A percentile compares a stretch with the other conserved stretches of the same genome.
phyloP scores from a whole-genome alignment of 2,113 vertebrate species.

The Cyanoramphus novaezelandiae region DNA sequence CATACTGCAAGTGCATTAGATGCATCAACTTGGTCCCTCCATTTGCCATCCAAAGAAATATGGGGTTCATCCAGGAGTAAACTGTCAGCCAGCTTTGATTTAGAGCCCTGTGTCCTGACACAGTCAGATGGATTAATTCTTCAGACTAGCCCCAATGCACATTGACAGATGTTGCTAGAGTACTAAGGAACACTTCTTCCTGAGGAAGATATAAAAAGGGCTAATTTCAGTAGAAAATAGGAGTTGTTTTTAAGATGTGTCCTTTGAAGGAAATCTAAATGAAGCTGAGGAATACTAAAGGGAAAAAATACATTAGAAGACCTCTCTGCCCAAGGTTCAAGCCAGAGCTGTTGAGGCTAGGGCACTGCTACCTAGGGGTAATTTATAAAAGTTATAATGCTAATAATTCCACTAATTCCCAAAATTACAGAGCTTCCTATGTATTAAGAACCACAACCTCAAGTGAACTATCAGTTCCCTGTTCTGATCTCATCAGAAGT shows the following conservation, averaged over 20 bases:
- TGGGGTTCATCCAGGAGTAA: not conserved
- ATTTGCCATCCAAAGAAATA: not conserved
- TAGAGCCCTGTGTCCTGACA: not conserved
- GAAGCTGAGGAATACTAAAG: not conserved
- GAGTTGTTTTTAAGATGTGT: not conserved
- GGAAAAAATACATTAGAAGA: not conserved
- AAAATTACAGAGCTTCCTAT: not conserved
- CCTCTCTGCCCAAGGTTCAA: not conserved
- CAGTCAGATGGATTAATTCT: not conserved
- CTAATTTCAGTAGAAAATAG: not conserved
- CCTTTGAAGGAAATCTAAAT: not conserved
- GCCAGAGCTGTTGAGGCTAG: not conserved
- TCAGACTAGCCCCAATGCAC: not conserved
- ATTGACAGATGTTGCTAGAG: not conserved
- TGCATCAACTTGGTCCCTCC: not conserved
- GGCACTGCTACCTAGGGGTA: not conserved
- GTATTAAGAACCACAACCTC: not conserved
- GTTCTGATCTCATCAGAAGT: not conserved
- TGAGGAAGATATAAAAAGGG: not conserved
- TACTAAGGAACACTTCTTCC: not conserved
- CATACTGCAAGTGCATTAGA: not conserved
- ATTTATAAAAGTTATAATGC: not conserved
- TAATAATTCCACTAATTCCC: not conserved
- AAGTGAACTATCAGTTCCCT: not conserved
- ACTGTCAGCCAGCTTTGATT: not conserved